phyloP scores from a whole-genome alignment of 2,888 invertebrate genomes.

The Onchidella celtica region DNA sequence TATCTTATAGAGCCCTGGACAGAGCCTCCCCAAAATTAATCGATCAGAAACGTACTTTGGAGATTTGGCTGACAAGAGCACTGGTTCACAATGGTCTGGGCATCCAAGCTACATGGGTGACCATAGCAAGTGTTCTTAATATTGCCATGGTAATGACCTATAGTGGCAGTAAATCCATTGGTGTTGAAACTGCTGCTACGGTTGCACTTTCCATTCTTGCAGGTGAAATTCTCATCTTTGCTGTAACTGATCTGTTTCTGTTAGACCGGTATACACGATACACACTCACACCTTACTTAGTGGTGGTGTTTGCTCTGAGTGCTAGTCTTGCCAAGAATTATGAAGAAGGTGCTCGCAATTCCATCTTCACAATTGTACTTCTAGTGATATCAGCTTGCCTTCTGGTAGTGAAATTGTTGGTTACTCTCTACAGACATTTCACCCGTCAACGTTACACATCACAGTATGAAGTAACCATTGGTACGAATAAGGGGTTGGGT shows the following conservation, averaged over 20 bases:
- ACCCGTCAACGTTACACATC: conserved; percentile 16
- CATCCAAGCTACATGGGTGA: conserved; percentile 75
- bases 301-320: conserved; percentile 69
- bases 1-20: conserved; percentile 32
- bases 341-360: conserved; percentile 61
- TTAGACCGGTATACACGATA: conserved; percentile 74
- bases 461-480: not conserved
- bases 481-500: not conserved
- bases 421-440: conserved; percentile 57
- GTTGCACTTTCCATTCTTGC: conserved; percentile 66
- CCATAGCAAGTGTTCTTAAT: conserved; percentile 74
- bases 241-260: conserved; percentile 69
- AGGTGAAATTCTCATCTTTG: conserved; percentile 65
- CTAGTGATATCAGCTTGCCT: conserved; percentile 54
- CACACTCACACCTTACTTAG: conserved; percentile 75
- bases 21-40: conserved; percentile 56
- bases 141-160: conserved; percentile 70
- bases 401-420: conserved; percentile 53
- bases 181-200: conserved; percentile 60
- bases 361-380: conserved; percentile 66
- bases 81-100: conserved; percentile 76
- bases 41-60: conserved; percentile 59
- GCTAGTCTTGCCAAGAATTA: conserved; percentile 71
- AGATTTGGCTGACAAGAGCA: conserved; percentile 73
- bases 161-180: conserved; percentile 43